These are phyloP conservation scores for Oreortyx pictus DNA, from an alignment of 2,797 vertebrate genomes.

Conservation along the genomic window DNA sequence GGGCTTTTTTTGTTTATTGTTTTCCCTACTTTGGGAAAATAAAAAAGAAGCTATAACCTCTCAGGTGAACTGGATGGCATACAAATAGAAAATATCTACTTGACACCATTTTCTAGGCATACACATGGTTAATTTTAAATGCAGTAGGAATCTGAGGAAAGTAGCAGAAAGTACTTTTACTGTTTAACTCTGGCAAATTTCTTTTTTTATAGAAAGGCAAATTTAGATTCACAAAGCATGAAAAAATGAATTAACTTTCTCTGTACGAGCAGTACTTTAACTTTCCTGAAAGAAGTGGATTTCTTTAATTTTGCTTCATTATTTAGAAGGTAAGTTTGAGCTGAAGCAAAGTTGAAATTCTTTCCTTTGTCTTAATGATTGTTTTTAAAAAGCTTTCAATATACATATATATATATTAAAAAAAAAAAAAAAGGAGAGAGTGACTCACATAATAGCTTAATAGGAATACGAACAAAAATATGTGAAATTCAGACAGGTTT, in stretches of 20 bases:
- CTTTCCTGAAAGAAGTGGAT: neutral
- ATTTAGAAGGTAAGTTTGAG: neutral
- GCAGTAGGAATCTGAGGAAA: neutral
- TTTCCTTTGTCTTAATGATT: neutral
- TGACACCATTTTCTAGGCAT: neutral
- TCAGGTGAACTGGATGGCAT: neutral
- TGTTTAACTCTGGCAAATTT: neutral
- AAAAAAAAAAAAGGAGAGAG: neutral
- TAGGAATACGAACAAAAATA: neutral
- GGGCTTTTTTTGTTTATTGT: neutral
- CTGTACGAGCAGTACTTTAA: neutral
- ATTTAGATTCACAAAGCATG: neutral
- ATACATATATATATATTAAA: too few relatives aligned
- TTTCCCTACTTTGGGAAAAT: neutral
- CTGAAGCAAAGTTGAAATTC: neutral
- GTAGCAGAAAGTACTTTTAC: neutral
- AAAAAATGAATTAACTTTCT: neutral
- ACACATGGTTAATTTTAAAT: neutral
- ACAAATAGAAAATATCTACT: neutral
- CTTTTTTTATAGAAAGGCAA: neutral
- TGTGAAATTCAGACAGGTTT: neutral
- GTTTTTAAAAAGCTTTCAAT: neutral
- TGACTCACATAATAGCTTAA: neutral
- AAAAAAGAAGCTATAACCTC: neutral
- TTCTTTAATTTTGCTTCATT: neutral